Percentiles rank a stretch among this genome's conserved stretches.
phyloP scores from a whole-genome alignment of 2,797 vertebrate genomes.

The Sebastes hubbsi region DNA sequence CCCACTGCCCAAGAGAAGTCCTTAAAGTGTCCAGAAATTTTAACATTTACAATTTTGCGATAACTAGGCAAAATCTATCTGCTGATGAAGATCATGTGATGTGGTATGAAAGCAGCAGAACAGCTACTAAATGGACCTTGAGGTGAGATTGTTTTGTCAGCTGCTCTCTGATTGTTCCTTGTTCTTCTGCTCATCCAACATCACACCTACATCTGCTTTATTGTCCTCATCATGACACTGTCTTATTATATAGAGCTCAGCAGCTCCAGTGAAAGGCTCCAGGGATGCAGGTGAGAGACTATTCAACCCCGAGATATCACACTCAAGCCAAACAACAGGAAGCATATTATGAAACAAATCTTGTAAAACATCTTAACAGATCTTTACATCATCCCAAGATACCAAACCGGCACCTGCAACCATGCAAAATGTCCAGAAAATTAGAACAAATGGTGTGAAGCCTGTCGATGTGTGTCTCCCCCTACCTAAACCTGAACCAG shows the following conservation, averaged over 20 bases:
- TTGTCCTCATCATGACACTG: not conserved
- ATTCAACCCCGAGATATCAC: not conserved
- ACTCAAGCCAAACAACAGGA: not conserved
- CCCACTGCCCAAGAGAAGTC: too few species aligned
- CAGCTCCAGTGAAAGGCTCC: not conserved
- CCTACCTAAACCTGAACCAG: too few species aligned
- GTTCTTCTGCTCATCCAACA: not conserved
- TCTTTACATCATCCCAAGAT: not conserved
- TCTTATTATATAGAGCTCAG: not conserved
- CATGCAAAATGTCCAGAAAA: not conserved
- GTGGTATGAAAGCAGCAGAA: too few species aligned
- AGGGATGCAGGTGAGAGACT: not conserved
- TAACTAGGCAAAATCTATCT: fast-evolving
- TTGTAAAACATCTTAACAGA: not conserved
- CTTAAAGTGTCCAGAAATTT: too few species aligned
- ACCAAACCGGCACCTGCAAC: not conserved
- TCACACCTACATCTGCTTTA: not conserved
- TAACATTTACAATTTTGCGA: too few species aligned
- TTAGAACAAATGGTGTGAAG: not conserved
- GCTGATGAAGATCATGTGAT: too few species aligned
- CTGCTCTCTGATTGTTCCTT: not conserved
- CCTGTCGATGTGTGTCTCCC: not conserved
- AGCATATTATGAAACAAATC: not conserved
- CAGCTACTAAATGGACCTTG: too few species aligned
- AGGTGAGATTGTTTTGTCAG: not conserved